Evolutionary conservation across 2,888 invertebrate species (phyloP).

Genomic region (Ypsolopha sequella): DNA sequence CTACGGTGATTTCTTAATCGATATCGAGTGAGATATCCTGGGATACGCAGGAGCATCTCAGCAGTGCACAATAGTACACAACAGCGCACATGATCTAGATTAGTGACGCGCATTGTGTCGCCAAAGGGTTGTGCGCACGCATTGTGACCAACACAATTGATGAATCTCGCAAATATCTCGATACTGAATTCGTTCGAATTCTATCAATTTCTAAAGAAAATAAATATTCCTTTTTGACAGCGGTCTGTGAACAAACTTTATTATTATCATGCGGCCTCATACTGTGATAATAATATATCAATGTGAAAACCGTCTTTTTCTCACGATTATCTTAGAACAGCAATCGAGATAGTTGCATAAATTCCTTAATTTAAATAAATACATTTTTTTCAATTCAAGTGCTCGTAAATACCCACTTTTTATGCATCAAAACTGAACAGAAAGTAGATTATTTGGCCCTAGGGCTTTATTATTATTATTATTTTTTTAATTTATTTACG

Average conservation of each 20-base stretch:
- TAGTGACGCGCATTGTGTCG: slow-evolving; percentile 45
- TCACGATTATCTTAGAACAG: not conserved
- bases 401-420: too few species aligned
- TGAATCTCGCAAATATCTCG: slow-evolving; percentile 27
- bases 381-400: too few species aligned
- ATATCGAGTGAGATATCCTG: slow-evolving; percentile 40
- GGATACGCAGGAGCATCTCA: slow-evolving; percentile 13
- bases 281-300: slow-evolving; percentile 4
- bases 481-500: too few species aligned
- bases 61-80: slow-evolving; percentile 26
- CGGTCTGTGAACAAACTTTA: not conserved
- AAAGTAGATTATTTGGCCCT: too few species aligned
- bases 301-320: slow-evolving; percentile 1
- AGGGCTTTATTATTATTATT: too few species aligned
- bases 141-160: slow-evolving; percentile 28
- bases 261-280: slow-evolving; percentile 3
- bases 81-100: slow-evolving; percentile 37
- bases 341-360: too few species aligned
- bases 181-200: slow-evolving; percentile 24
- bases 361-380: too few species aligned
- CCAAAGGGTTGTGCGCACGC: slow-evolving; percentile 42
- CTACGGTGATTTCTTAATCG: slow-evolving; percentile 25
- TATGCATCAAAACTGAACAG: too few species aligned
- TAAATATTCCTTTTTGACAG: slow-evolving; percentile 32
- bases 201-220: slow-evolving; percentile 41